These are phyloP conservation scores for Panonychus citri DNA, from an alignment of 1,140 invertebrate species.

Conservation along the genomic window DNA sequence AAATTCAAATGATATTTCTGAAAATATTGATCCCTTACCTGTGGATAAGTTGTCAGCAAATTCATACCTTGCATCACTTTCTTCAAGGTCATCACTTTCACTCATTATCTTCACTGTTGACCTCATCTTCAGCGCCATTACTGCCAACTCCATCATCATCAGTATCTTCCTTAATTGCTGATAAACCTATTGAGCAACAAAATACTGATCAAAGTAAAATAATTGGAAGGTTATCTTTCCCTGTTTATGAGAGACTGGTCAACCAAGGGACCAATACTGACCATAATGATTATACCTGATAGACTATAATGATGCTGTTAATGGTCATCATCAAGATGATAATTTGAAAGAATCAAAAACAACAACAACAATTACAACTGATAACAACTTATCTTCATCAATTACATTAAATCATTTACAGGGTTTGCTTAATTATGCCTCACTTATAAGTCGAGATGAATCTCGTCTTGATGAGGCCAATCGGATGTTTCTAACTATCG, in stretches of 20 bases:
- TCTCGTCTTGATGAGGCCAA: conserved; percentile 23
- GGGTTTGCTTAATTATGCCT: conserved; percentile 25
- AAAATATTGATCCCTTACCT: too few relatives aligned
- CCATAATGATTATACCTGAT: too few relatives aligned
- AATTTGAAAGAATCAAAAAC: too few relatives aligned
- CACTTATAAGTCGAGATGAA: conserved; percentile 23
- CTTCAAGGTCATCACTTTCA: too few relatives aligned
- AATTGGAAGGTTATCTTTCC: conserved; percentile 1
- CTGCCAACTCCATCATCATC: background rate
- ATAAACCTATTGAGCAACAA: too few relatives aligned
- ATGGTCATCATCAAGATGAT: too few relatives aligned
- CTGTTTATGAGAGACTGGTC: background rate
- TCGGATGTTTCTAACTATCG: background rate
- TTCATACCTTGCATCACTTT: too few relatives aligned
- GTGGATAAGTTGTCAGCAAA: too few relatives aligned
- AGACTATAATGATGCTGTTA: conserved; percentile 66
- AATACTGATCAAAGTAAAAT: background rate
- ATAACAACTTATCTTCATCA: background rate
- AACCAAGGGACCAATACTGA: background rate
- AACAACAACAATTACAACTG: too few relatives aligned
- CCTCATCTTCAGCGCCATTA: background rate
- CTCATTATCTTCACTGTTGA: too few relatives aligned
- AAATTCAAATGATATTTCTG: too few relatives aligned
- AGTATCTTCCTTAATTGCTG: too few relatives aligned
- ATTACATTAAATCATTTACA: conserved; percentile 20